Base-by-base conservation (phyloP, 2,113 vertebrate species). In the Baryphthengus martii region DNA sequence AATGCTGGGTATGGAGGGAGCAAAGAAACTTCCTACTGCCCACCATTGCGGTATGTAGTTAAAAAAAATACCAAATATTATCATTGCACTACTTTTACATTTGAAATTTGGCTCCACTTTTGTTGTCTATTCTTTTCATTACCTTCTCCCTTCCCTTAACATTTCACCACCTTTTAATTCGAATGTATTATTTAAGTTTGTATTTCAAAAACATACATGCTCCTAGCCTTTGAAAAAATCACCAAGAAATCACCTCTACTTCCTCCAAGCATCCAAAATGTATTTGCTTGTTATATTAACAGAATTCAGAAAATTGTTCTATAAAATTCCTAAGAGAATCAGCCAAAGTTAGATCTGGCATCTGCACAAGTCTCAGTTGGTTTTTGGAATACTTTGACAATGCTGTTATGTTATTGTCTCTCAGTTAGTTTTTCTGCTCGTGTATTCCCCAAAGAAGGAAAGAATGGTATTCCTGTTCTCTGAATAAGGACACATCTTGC, bases 361-460 rank as follows among this genome's bases (percentile, higher is more conserved):
- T 86, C 84, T 42, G 70, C 71, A 95, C 90, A 97, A 96, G 81
- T 71, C 79, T 65, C 83, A 79, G 88, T 90, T 94, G 91, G 96
- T 97, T 96, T 89, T 90, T 97, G 49, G 80, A 97, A 96, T 93
- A 95, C 95, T 95, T 95, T 90, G 95, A 95, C 91, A 95, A 90
- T 95, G 87, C 67, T 88, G 90, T 95, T 65, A 88, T 89, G 91
- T 97, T 96, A 89, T 94, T 96, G 95, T 95, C 91, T 84, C 71
- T 11, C 58, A 12, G 93, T 95, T 95, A 77, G 89, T 95, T 95
- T 92, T 96, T 93, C 87, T 90, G 65, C 42, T 78, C 90, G 62
- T 91, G 90, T 85, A 89, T 90, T 95, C 88, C 70, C 96, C 97
- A 97, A 97, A 97, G 94, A 97, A 97, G 94, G 96, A 96, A 96